A percentile compares a stretch with the other conserved stretches of the same genome.
Evolutionary conservation across 2,797 vertebrate genomes (phyloP).

Genomic region (Natrix natrix): DNA sequence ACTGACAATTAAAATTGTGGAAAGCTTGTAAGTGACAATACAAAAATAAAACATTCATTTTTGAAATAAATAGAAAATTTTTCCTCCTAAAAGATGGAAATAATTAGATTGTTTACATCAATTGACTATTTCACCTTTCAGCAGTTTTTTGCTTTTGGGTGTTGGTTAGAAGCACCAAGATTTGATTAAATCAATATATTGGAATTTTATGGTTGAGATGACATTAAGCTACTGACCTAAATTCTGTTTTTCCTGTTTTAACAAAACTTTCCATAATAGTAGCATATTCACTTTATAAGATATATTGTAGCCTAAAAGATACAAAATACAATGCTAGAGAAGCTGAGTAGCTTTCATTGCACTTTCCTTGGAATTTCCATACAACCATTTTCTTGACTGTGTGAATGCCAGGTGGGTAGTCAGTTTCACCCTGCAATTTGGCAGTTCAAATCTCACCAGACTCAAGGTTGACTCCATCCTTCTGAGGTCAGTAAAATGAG

Average conservation of each 20-base stretch:
- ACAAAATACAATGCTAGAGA: not conserved
- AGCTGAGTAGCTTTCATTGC: not conserved
- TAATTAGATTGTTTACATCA: not conserved
- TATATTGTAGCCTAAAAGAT: not conserved
- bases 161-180: not conserved
- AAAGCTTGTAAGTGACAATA: not conserved
- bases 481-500: too few relatives aligned
- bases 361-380: not conserved
- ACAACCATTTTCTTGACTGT: not conserved
- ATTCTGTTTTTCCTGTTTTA: not conserved
- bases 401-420: not conserved
- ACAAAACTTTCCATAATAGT: not conserved
- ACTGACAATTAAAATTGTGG: not conserved
- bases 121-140: not conserved
- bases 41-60: slow-evolving; percentile 1
- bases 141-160: not conserved
- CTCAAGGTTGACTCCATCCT: too few relatives aligned
- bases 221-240: not conserved
- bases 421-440: not conserved
- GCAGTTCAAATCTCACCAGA: too few relatives aligned
- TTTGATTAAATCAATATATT: not conserved
- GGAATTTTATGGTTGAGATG: not conserved
- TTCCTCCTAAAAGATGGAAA: not conserved
- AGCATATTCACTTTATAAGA: not conserved
- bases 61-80: not conserved